Evolutionary conservation across 2,797 vertebrate genomes (phyloP), one percentile per base, ranked within the genome.

Genomic region (Gallinago stenura): DNA sequence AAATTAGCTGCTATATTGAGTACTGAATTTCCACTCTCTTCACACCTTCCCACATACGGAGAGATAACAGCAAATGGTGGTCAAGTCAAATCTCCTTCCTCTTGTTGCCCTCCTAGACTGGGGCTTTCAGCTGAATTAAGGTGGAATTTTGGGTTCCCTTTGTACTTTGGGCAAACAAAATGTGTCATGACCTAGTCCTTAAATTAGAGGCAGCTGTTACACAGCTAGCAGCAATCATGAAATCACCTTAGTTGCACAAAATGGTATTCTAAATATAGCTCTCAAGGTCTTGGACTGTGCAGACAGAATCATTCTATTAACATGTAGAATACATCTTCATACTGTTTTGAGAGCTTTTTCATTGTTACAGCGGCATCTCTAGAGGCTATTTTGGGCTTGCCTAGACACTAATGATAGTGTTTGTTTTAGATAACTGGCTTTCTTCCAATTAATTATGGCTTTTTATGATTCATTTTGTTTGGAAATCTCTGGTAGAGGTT

Each of bases 381-480:
- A 21, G 57, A 87, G 76, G 69, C 69, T 90, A 97, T 93, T 97
- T 97, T 95, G 68, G 45, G 65, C 33, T 54, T 89, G 13, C 56
- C 6, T 64, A 78, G 69, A 92, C 31, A 2, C 15, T 93, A 95
- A 81, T 77, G 87, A 83, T 85, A 83, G 45, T 53, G 48, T 77
- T 97, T 86, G 51, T 35, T 96, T 95, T 89, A 94, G 94, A 90
- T 90, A 62, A 76, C 53, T 97, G 86, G 72, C 83, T 95, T 87
- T 64, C 80, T 78, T 96, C 95, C 90, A 95, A 46, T 94, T 97
- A 97, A 97, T 94, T 95, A 96, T 53, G 82, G 62, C 61, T 77
- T 33, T 90, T 91, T 90, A 97, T 97, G 78, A 97, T 95, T 95
- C 19, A 91, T 79, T 96, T 97, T 96, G 68, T 95, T 96, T 95